phyloP scores from a whole-genome alignment of 1,140 invertebrate genomes.

The Cherax quadricarinatus region DNA sequence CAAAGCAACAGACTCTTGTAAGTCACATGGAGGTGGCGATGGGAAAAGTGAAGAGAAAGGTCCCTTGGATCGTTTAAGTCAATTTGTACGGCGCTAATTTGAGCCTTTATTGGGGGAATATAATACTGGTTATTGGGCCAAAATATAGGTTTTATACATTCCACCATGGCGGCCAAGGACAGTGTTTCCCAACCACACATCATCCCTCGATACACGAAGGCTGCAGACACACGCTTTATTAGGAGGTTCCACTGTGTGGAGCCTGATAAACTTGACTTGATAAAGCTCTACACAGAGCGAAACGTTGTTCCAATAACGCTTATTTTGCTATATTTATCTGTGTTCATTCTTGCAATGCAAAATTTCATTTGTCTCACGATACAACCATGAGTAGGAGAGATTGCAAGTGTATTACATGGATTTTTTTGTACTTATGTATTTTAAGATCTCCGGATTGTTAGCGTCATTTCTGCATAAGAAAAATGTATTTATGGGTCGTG shows the following conservation, averaged over 20 bases:
- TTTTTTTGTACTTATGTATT: neutral
- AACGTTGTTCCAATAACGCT: too few species aligned
- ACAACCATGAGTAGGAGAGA: too few species aligned
- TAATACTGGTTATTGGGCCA: neutral
- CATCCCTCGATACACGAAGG: too few species aligned
- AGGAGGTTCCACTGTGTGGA: too few species aligned
- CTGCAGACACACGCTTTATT: too few species aligned
- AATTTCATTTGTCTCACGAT: too few species aligned
- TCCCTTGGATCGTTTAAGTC: neutral
- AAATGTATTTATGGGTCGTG: slow-evolving; percentile 56
- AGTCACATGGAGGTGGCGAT: neutral
- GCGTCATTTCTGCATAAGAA: slow-evolving; percentile 15
- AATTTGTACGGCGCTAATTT: neutral
- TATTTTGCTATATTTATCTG: too few species aligned
- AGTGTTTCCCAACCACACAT: too few species aligned
- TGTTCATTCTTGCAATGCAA: too few species aligned
- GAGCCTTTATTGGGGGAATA: neutral
- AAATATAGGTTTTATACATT: slow-evolving; percentile 1
- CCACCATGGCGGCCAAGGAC: neutral
- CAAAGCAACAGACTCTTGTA: neutral
- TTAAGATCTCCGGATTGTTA: slow-evolving; percentile 27
- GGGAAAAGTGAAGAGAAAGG: neutral
- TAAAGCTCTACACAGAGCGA: too few species aligned
- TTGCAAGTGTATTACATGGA: too few species aligned
- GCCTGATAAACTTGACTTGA: too few species aligned